A percentile compares a stretch with the other conserved stretches of the same genome.
These are phyloP conservation scores for Quadroppia sp. DNA, from an alignment of 2,888 invertebrate species.

Conservation along the genomic window DNA sequence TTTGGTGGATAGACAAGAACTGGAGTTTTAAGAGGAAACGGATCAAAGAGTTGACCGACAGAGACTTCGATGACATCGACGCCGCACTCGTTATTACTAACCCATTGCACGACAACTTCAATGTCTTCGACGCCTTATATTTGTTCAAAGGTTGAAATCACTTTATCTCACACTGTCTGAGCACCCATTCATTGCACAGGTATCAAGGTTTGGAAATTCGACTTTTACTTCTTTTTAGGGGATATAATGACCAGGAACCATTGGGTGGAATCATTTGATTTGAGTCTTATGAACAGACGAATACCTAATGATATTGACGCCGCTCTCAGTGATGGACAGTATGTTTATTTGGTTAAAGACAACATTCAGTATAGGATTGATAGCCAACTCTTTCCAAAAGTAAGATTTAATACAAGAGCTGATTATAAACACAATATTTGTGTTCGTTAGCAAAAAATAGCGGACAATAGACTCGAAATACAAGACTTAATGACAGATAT, in stretches of 20 bases:
- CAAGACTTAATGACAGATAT: background rate
- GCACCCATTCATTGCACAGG: background rate
- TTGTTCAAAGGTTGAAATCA: background rate
- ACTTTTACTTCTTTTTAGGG: background rate
- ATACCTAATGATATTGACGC: slow-evolving; percentile 9
- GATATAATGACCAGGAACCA: background rate
- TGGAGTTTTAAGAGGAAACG: no score
- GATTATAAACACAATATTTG: background rate
- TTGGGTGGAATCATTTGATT: background rate
- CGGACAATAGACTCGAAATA: background rate
- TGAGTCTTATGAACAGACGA: background rate
- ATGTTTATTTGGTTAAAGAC: slow-evolving; percentile 9
- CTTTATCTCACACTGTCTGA: no score
- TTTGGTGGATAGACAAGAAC: background rate
- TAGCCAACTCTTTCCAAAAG: background rate
- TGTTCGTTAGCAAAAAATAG: background rate
- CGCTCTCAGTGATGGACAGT: background rate
- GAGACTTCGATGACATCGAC: background rate
- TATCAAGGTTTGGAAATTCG: background rate
- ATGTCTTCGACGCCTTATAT: background rate
- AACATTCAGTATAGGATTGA: background rate
- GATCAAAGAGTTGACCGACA: no score
- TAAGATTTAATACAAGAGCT: background rate
- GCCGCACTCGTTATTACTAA: background rate
- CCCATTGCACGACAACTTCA: slow-evolving; percentile 4